Percentiles rank a stretch among this genome's conserved stretches.
These are phyloP conservation scores for Ips typographus DNA, from an alignment of 1,140 invertebrate genomes.

Conservation along the genomic window DNA sequence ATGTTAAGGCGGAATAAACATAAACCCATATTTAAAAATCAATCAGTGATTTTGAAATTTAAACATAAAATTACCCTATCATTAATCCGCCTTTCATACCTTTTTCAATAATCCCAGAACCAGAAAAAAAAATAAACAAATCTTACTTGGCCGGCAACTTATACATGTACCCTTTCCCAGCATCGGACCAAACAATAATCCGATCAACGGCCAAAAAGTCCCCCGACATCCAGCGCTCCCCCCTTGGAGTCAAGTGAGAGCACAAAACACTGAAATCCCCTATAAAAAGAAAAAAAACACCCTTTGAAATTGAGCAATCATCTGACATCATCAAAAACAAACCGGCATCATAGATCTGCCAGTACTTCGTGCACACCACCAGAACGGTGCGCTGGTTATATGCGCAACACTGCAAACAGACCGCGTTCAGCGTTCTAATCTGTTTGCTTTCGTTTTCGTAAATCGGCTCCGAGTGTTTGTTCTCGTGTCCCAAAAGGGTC, in stretches of 20 bases:
- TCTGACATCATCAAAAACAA: conserved; percentile 2
- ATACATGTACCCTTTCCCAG: conserved; percentile 92
- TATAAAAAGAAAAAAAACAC: conserved; percentile 52
- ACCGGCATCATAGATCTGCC: conserved; percentile 87
- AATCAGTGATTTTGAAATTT: too few species aligned
- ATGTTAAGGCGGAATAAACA: too few species aligned
- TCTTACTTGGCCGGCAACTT: conserved; percentile 92
- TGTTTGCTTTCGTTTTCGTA: conserved; percentile 99
- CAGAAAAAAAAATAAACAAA: conserved; percentile 13
- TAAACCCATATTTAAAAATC: too few species aligned
- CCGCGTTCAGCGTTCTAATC: conserved; percentile 90
- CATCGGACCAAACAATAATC: conserved; percentile 90
- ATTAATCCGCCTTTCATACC: neutral
- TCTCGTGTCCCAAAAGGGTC: conserved; percentile 88
- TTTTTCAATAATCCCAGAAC: neutral
- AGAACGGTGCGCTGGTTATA: conserved; percentile 96
- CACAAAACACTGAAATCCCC: conserved; percentile 95
- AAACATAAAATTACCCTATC: too few species aligned
- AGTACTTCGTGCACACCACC: conserved; percentile 94
- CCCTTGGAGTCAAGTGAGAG: conserved; percentile 77
- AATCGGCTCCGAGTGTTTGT: conserved; percentile 81
- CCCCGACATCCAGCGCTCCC: conserved; percentile 92
- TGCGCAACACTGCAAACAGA: conserved; percentile 89
- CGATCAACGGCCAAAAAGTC: conserved; percentile 89
- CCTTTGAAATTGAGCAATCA: neutral